Conservation (phyloP, 2,888 invertebrate genomes). For the Epiblema foenella region DNA sequence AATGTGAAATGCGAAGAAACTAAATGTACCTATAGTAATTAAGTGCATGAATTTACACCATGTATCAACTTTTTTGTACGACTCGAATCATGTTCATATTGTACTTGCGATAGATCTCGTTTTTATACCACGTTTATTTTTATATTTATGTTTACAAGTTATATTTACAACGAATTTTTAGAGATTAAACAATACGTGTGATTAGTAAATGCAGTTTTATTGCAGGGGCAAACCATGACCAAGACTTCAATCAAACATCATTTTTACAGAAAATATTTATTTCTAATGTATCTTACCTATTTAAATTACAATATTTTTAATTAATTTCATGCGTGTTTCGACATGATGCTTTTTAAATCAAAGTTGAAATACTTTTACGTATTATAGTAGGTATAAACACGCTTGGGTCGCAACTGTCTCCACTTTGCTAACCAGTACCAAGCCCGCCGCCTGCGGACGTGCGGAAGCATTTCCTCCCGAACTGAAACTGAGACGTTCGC, state of each 20-base stretch:
- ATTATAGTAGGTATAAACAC: too few species aligned
- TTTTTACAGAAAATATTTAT: conserved; percentile 5
- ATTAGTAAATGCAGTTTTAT: conserved; percentile 1
- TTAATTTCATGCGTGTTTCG: not conserved
- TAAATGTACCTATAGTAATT: not conserved
- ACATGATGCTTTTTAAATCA: not conserved
- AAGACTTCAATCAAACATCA: not conserved
- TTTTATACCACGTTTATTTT: conserved; percentile 25
- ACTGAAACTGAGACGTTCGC: too few species aligned
- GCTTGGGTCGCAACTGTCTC: not conserved
- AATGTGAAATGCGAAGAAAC: not conserved
- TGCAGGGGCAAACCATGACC: too few species aligned
- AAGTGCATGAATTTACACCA: not conserved
- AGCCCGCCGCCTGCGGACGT: too few species aligned
- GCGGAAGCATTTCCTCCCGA: too few species aligned
- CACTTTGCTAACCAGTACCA: too few species aligned
- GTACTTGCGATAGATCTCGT: conserved; percentile 32
- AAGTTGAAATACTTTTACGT: not conserved
- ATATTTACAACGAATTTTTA: conserved; percentile 16
- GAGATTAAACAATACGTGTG: conserved; percentile 22
- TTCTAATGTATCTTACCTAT: not conserved
- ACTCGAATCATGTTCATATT: conserved; percentile 27
- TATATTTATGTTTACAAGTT: conserved; percentile 13
- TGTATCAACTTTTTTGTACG: not conserved
- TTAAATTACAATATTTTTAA: not conserved